Evolutionary conservation across 2,113 vertebrate species (phyloP), one percentile per base, ranked within the genome.

Genomic region (Triplophysa tibetana): DNA sequence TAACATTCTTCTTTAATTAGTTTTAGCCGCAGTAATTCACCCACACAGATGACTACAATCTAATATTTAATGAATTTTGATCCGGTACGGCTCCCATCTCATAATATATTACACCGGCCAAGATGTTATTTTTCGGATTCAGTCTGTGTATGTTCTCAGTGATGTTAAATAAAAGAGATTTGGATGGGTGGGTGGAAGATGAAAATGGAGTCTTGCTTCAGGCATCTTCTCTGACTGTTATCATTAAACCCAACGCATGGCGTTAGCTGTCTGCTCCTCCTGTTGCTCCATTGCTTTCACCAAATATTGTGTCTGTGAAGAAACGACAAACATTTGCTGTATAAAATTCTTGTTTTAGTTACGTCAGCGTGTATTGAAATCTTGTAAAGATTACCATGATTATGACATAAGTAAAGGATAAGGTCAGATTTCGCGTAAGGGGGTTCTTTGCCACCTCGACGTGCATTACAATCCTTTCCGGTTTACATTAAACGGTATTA

Each of bases 31-130:
- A 26, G 16, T 8, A 16, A 70, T 33, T 70, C 69, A 72, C 2
- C 66, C 26, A 14, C 70, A 72, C 17, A 33, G 68, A 54, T 70
- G 50, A 70, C 68, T 70, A 70, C 26, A 70, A 33, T 70, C 67
- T 45, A 45, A 45, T 45, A 52, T 45, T 17, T 33, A 54, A 54
- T 70, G 16, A 54, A n/a, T 33, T 70, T 70, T 29, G 68, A 70
- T 70, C 43, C 68, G 54, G 68, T 54, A 23, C 19, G 10, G 10
- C 50, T 33, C 50, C 26, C 50, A 70, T 52, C 50, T 70, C 17
- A 33, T 38, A 54, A 38, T 56, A 29, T 56, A 72, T 56, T 72
- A 72, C 24, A 54, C 23, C 48, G 11, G 11, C 11, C 48, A 50
- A 8, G 11, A 4, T 13, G 7, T 14, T 8, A 72, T 26, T 45